Conservation (phyloP, 2,888 invertebrate genomes). For the Epistrophella euchroma region DNA sequence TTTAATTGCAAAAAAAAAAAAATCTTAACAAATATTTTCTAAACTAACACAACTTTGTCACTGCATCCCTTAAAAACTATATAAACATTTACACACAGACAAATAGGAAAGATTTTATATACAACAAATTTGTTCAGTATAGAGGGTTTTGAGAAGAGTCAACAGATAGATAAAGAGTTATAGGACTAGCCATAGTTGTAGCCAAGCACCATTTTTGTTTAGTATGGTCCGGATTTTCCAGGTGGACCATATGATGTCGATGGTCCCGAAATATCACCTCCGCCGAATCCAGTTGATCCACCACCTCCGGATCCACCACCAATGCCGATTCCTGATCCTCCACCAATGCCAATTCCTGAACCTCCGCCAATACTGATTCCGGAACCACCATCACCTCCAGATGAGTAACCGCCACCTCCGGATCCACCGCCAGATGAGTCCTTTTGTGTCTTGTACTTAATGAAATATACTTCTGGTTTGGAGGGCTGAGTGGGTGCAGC, state of each 20-base stretch:
- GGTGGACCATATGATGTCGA: conserved; percentile 88
- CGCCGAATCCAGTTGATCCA: conserved; percentile 78
- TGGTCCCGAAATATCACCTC: conserved; percentile 80
- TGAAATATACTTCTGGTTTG: conserved; percentile 96
- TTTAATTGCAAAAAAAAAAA: conserved; percentile 72
- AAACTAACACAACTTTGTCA: conserved; percentile 70
- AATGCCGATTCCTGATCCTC: conserved; percentile 78
- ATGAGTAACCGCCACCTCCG: conserved; percentile 78
- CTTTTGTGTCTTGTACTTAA: conserved; percentile 85
- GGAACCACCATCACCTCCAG: conserved; percentile 78
- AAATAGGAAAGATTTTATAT: conserved; percentile 76
- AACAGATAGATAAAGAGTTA: conserved; percentile 62
- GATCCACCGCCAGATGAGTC: conserved; percentile 79
- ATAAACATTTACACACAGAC: conserved; percentile 72
- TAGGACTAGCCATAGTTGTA: conserved; percentile 77
- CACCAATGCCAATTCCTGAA: conserved; percentile 69
- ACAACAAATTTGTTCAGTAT: conserved; percentile 70
- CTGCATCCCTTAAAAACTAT: conserved; percentile 73
- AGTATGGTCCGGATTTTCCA: conserved; percentile 89
- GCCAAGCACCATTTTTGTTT: conserved; percentile 82
- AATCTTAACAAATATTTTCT: conserved; percentile 58
- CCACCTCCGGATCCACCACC: conserved; percentile 81
- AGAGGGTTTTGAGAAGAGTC: conserved; percentile 49
- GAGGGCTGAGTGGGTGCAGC: conserved; percentile 92
- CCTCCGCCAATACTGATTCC: conserved; percentile 77